Evolutionary conservation across 2,888 invertebrate genomes (phyloP), one percentile per base, ranked within the genome.

Genomic region (Melanargia galathea): DNA sequence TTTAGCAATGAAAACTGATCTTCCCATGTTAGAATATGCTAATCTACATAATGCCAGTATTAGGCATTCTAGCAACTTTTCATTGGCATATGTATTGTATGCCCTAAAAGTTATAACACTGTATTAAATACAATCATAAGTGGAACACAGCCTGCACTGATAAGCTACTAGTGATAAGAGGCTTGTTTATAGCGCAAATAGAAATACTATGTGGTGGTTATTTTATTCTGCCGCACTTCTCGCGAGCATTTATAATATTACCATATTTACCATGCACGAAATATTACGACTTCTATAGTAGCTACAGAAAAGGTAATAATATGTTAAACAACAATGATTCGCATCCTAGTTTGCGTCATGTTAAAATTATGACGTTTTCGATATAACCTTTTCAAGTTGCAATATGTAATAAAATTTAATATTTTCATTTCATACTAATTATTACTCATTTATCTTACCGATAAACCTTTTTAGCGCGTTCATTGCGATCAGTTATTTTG

Each of bases 401-500:
- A 6, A 24, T 24, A 38, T 22, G 7, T 22, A 51, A 51, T 11
- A 11, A 33, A 49, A 5, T 2, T 51, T 7, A 8, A 10, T 26
- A 20, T n/a, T 43, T 18, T 57, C 13, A 38, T 58, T 38, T 2
- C 8, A 30, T 30, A 30, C 24, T 4, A 26, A 26, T 5, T 11
- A 18, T n/a, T 4, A 18, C 24, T 54, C 30, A 49, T 16, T 46
- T 55, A 66, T 64, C 81, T 81, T 74, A 92, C 92, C 92, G 84
- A 86, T 91, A 92, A 69, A 91, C 80, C 80, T 91, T 92, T 78
- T 87, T 92, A 71, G 90, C 89, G 74, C 87, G 88, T 77, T 92
- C 92, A 77, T 79, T 78, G 74, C 87, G 87, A 73, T 92, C 92
- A 67, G 80, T 81, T 78, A 82, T 77, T 82, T 88, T 89, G 77